Evolutionary conservation across 1,140 invertebrate genomes (phyloP), one percentile per base, ranked within the genome.

Genomic region (Drosophila setifemur): DNA sequence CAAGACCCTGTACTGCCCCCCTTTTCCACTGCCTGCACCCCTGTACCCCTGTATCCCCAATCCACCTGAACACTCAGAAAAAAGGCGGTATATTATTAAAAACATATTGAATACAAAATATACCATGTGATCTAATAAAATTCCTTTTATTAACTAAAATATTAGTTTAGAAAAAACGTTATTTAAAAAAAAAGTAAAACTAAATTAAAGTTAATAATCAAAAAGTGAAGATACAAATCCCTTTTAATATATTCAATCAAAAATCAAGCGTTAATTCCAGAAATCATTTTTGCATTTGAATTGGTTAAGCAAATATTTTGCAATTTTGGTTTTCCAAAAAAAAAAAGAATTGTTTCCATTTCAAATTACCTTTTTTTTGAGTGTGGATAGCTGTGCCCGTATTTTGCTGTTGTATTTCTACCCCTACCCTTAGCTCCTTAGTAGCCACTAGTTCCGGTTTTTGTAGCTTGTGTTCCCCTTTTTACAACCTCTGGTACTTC

Each of bases 401-500:
- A 37, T 39, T 73, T 74, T 81, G 70, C 69, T 79, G 58, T 66
- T 66, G 43, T 66, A 45, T 45, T 78, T 74, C 40, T 72, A 72
- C 54, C 48, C 53, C 29, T n/a, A n/a, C n/a, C 48, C 53, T 16
- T 53, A 66, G 42, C 43, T 25, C 39, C 66, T 67, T 18, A 44
- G 49, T 68, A 49, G 43, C 23, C 47, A 21, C 16, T 6, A 44
- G 64, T 49, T 60, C 25, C 70, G 39, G 57, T 49, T 82, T 64
- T 53, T 60, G 75, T 77, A 67, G 58, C 67, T 85, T 74, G 72
- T 72, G 53, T 35, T 67, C 64, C 74, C 54, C 31, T 29, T 39
- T 83, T 83, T 73, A 85, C 60, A 73, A 72, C 72, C 83, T 73
- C 16, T 73, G 83, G 21, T 60, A 76, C 66, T 88, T 88, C 75